Percentiles rank a stretch among this genome's conserved stretches.
Conservation (phyloP, 2,797 vertebrate species). For the Mergus octosetaceus region DNA sequence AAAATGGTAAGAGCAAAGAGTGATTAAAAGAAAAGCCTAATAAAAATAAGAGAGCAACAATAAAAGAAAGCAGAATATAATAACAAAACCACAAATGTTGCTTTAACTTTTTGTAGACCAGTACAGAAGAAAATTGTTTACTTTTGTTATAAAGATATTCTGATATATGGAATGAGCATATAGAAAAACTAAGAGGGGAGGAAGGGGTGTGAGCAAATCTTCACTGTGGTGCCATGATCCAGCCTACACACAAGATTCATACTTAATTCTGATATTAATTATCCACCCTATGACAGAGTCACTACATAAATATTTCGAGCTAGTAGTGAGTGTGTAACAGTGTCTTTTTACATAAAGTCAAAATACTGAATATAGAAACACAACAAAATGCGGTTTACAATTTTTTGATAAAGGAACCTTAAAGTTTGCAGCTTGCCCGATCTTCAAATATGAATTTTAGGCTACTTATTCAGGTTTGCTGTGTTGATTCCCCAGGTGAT, state of each 20-base stretch:
- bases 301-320: not conserved
- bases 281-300: not conserved
- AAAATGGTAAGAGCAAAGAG: not conserved
- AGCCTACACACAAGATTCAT: not conserved
- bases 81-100: not conserved
- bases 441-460: not conserved
- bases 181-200: not conserved
- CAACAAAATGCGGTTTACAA: not conserved
- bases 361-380: not conserved
- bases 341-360: not conserved
- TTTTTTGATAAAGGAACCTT: not conserved
- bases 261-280: not conserved
- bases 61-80: not conserved
- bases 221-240: not conserved
- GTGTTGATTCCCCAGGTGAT: not conserved
- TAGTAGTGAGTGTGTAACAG: not conserved
- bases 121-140: not conserved
- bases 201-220: not conserved
- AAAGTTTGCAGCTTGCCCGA: accelerated
- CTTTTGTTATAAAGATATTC: not conserved
- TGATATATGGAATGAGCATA: not conserved
- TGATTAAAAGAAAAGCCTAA: not conserved
- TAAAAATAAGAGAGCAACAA: not conserved
- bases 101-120: not conserved
- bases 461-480: not conserved